phyloP scores from a whole-genome alignment of 1,140 invertebrate genomes.

The Diorhabda elongata region DNA sequence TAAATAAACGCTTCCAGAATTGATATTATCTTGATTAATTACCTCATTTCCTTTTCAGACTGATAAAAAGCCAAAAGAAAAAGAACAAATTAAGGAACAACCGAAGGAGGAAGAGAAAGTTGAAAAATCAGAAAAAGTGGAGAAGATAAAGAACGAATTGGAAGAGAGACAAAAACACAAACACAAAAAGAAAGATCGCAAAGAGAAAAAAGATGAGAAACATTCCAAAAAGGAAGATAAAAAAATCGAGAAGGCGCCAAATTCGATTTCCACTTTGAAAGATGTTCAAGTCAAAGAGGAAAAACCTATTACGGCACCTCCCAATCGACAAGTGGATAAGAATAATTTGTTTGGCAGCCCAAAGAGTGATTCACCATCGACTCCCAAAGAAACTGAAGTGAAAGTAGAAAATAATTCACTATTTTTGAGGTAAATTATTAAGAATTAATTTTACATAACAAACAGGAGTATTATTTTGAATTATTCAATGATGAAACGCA shows the following conservation, averaged over 20 bases:
- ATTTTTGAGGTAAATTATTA: background rate
- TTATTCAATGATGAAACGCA: too few species aligned
- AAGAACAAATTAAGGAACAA: slow-evolving; percentile 24
- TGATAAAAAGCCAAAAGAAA: slow-evolving; percentile 33
- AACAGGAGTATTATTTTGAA: too few species aligned
- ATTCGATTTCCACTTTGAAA: background rate
- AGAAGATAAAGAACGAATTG: slow-evolving; percentile 30
- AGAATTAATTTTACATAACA: background rate
- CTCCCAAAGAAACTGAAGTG: slow-evolving; percentile 20
- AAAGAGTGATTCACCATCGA: slow-evolving; percentile 24
- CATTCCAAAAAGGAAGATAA: slow-evolving; percentile 20
- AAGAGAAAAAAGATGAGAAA: slow-evolving; percentile 38
- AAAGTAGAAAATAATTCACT: slow-evolving; percentile 24
- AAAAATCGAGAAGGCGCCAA: slow-evolving; percentile 20
- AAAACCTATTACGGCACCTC: background rate
- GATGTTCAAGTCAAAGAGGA: background rate
- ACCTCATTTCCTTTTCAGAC: slow-evolving; percentile 13
- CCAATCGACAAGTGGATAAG: slow-evolving; percentile 22
- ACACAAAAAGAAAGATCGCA: slow-evolving; percentile 40
- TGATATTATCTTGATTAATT: background rate
- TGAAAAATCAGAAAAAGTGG: slow-evolving; percentile 27
- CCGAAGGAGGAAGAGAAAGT: slow-evolving; percentile 31
- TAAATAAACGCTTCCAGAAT: background rate
- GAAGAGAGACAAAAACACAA: slow-evolving; percentile 40
- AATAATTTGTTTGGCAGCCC: slow-evolving; percentile 34